Conservation (phyloP, 2,888 invertebrate species). For the Tholera decimalis region DNA sequence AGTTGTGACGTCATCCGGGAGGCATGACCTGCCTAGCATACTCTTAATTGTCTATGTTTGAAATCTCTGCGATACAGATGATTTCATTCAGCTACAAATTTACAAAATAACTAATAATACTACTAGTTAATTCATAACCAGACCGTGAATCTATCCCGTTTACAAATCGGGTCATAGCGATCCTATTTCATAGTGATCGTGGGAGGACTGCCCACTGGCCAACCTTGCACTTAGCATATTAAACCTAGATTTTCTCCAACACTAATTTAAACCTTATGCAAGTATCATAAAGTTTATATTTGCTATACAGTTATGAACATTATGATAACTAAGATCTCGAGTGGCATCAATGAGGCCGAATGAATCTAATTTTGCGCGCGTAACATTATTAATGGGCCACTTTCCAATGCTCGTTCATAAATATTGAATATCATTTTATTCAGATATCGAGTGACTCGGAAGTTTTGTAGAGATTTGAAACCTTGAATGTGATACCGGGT, state of each 20-base stretch:
- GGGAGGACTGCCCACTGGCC: constrained; percentile 48
- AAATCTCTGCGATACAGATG: not conserved
- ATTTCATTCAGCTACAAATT: not conserved
- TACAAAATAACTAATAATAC: constrained; percentile 4
- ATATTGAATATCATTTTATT: constrained; percentile 39
- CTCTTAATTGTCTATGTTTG: not conserved
- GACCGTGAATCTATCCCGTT: constrained; percentile 46
- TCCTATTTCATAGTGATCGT: constrained; percentile 49
- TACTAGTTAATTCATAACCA: constrained; percentile 5
- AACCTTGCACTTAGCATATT: constrained; percentile 56
- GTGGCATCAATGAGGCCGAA: constrained; percentile 54
- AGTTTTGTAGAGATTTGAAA: constrained; percentile 13
- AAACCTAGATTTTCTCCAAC: constrained; percentile 10
- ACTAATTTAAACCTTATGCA: constrained; percentile 29
- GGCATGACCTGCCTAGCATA: too few species aligned
- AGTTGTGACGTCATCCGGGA: too few species aligned
- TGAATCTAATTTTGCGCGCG: constrained; percentile 57
- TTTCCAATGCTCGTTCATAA: constrained; percentile 12
- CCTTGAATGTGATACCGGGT: constrained; percentile 29
- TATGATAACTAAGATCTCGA: constrained; percentile 39
- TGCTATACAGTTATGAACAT: not conserved
- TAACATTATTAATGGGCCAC: constrained; percentile 26
- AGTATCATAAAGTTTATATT: constrained; percentile 24
- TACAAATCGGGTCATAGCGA: constrained; percentile 45
- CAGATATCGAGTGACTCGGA: constrained; percentile 41